phyloP scores from a whole-genome alignment of 2,797 vertebrate species.

The Myotis planiceps region DNA sequence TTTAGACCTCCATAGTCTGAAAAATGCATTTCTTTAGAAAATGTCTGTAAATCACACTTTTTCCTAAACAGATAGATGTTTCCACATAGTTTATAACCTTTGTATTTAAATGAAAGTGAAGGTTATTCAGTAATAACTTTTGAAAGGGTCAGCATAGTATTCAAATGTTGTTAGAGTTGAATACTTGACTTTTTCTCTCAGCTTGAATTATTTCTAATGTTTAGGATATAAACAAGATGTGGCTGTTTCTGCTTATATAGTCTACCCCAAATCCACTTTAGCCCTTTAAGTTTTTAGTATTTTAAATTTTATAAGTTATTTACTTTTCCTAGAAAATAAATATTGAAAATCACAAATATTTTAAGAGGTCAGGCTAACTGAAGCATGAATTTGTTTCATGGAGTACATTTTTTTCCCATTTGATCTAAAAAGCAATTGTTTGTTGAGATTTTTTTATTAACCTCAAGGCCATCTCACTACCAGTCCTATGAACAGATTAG shows the following conservation, averaged over 20 bases:
- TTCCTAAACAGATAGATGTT: background rate
- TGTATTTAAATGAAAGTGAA: background rate
- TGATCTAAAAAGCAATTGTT: background rate
- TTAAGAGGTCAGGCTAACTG: background rate
- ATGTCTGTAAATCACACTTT: background rate
- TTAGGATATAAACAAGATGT: background rate
- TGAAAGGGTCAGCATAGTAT: background rate
- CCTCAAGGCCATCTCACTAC: background rate
- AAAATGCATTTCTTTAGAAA: constrained; percentile 44
- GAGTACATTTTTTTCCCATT: background rate
- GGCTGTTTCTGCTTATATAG: background rate
- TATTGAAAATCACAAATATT: background rate
- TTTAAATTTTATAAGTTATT: background rate
- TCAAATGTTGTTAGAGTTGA: background rate
- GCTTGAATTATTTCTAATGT: background rate
- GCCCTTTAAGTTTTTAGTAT: background rate
- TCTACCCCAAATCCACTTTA: background rate
- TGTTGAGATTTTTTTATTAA: background rate
- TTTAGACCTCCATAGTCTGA: background rate
- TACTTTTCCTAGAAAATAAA: background rate
- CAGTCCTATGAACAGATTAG: background rate
- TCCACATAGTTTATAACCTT: background rate
- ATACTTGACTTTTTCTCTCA: background rate
- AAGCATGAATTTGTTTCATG: background rate
- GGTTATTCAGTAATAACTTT: background rate